Conservation (phyloP, 1,140 invertebrate genomes). For the Philaenus spumarius region DNA sequence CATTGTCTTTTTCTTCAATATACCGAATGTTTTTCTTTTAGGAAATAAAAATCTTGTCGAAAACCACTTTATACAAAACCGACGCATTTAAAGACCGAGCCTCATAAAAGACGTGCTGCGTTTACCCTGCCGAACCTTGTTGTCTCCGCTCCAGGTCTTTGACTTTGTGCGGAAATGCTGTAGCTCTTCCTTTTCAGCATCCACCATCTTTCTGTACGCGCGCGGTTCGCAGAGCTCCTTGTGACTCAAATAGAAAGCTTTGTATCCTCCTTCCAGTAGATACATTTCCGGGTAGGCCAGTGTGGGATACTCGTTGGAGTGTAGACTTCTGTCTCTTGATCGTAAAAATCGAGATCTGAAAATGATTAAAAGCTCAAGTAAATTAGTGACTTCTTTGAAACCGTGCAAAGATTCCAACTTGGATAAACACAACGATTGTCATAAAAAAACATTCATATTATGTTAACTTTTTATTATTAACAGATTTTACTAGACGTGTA, state of each 20-base stretch:
- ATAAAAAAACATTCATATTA: too few species aligned
- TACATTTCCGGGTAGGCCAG: conserved; percentile 94
- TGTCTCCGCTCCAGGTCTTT: conserved; percentile 42
- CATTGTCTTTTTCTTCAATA: too few species aligned
- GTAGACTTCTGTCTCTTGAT: conserved; percentile 70
- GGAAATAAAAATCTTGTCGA: too few species aligned
- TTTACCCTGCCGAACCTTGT: background rate
- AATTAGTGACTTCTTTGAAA: too few species aligned
- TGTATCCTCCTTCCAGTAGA: conserved; percentile 90
- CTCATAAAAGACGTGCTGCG: conserved; percentile 9
- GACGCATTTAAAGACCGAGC: background rate
- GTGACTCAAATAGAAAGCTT: conserved; percentile 72
- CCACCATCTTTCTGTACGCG: conserved; percentile 70
- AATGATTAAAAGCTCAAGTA: conserved; percentile 31
- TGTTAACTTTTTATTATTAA: too few species aligned
- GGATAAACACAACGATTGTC: too few species aligned
- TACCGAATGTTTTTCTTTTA: too few species aligned
- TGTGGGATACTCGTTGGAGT: conserved; percentile 79
- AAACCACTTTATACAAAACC: too few species aligned
- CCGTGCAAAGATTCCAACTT: too few species aligned
- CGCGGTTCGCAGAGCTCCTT: conserved; percentile 67
- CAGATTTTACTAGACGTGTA: too few species aligned
- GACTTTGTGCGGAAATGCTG: conserved; percentile 67
- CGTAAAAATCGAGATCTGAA: conserved; percentile 76
- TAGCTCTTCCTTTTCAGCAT: conserved; percentile 67